Evolutionary conservation across 2,888 invertebrate species (phyloP).

Genomic region (Dichetophora obliterata): DNA sequence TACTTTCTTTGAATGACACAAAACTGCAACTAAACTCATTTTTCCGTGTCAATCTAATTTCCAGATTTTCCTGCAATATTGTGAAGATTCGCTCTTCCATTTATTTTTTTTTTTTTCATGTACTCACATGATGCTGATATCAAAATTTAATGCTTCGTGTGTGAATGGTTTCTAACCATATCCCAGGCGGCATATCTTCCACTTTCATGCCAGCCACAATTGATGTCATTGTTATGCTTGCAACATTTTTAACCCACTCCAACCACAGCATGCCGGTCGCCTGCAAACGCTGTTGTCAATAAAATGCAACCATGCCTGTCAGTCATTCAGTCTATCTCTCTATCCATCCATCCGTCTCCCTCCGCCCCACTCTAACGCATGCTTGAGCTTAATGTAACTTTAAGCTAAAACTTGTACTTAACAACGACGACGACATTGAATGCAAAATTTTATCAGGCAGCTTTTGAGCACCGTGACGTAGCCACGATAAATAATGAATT

Average conservation of each 20-base stretch:
- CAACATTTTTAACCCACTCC: neutral
- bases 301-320: too few species aligned
- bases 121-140: too few species aligned
- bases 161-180: too few species aligned
- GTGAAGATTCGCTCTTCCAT: too few species aligned
- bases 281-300: neutral
- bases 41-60: too few species aligned
- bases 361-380: neutral
- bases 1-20: too few species aligned
- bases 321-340: neutral
- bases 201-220: too few species aligned
- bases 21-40: too few species aligned
- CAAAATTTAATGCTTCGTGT: too few species aligned
- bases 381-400: constrained; percentile 1
- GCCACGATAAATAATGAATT: neutral
- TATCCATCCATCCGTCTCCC: neutral
- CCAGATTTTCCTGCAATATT: too few species aligned
- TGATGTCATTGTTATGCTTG: neutral
- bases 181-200: too few species aligned
- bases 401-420: neutral
- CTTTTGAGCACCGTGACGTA: neutral
- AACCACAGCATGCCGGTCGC: neutral
- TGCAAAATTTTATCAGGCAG: neutral
- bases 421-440: constrained; percentile 12
- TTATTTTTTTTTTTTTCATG: too few species aligned